Conservation (phyloP, 2,888 invertebrate genomes). For the Xylota segnis region DNA sequence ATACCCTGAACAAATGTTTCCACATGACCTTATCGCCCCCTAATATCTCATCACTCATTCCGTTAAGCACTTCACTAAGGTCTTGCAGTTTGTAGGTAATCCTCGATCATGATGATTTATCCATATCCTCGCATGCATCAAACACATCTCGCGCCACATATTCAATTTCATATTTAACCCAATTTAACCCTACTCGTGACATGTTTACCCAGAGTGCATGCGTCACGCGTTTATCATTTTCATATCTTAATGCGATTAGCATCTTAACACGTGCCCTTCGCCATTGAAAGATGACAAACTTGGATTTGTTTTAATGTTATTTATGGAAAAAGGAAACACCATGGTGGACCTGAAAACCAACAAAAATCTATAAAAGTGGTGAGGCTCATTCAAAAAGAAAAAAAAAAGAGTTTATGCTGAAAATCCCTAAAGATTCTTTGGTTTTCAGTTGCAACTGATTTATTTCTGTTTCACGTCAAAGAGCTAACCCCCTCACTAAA, state of each 20-base stretch:
- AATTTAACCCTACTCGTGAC: conserved; percentile 65
- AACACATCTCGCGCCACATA: conserved; percentile 55
- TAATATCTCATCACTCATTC: conserved; percentile 21
- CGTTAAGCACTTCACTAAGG: conserved; percentile 27
- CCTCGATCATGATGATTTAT: conserved; percentile 55
- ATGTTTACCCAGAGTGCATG: conserved; percentile 58
- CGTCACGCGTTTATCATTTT: conserved; percentile 72
- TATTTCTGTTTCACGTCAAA: conserved; percentile 47
- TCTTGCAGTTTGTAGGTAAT: conserved; percentile 22
- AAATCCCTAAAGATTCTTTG: conserved; percentile 9
- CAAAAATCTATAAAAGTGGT: conserved; percentile 65
- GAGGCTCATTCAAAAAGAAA: neutral
- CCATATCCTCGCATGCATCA: conserved; percentile 38
- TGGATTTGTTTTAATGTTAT: conserved; percentile 36
- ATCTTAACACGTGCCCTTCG: conserved; percentile 66
- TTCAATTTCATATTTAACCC: conserved; percentile 72
- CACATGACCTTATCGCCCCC: conserved; percentile 23
- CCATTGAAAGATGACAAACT: conserved; percentile 66
- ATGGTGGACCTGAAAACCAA: conserved; percentile 57
- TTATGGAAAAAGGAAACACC: conserved; percentile 36
- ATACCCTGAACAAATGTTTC: conserved; percentile 18
- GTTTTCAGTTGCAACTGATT: conserved; percentile 44
- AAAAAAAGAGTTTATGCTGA: conserved; percentile 7
- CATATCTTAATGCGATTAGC: conserved; percentile 71
- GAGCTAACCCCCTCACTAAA: conserved; percentile 33